These are phyloP conservation scores for Heliconius hortense DNA, from an alignment of 2,888 invertebrate species.

Conservation along the genomic window DNA sequence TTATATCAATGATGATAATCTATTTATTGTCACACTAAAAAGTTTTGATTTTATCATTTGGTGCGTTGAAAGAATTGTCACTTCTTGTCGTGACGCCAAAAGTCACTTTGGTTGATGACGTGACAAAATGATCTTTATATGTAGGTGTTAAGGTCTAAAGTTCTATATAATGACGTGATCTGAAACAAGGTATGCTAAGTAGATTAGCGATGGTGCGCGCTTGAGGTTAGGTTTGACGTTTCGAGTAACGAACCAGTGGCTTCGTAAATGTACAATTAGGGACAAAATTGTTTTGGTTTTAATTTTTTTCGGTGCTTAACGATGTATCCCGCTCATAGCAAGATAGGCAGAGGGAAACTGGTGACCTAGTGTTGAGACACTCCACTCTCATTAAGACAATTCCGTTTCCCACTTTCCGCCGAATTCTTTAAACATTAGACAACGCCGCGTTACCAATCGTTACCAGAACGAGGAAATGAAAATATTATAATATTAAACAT, in stretches of 20 bases:
- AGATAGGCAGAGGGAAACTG: too few relatives aligned
- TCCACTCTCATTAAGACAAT: too few relatives aligned
- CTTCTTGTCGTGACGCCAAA: constrained; percentile 78
- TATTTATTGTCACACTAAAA: constrained; percentile 81
- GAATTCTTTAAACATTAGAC: too few relatives aligned
- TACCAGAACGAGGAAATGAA: too few relatives aligned
- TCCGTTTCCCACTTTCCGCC: too few relatives aligned
- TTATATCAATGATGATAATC: constrained; percentile 79
- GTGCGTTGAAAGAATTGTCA: constrained; percentile 79
- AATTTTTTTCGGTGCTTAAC: too few relatives aligned
- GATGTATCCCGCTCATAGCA: too few relatives aligned
- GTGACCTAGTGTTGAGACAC: too few relatives aligned
- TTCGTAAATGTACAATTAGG: constrained; percentile 56
- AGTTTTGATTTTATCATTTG: constrained; percentile 77
- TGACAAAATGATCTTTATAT: constrained; percentile 45
- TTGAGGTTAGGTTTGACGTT: constrained; percentile 70
- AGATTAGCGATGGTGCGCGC: constrained; percentile 71
- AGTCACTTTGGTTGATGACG: constrained; percentile 58
- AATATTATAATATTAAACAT: too few relatives aligned
- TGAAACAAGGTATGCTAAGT: constrained; percentile 68
- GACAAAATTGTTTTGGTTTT: constrained; percentile 38
- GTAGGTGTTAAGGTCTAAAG: constrained; percentile 50
- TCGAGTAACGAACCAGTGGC: constrained; percentile 68
- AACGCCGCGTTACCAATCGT: too few relatives aligned
- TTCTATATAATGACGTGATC: constrained; percentile 43